phyloP scores from a whole-genome alignment of 2,888 invertebrate species.

The Sphaerophoria rueppellii region DNA sequence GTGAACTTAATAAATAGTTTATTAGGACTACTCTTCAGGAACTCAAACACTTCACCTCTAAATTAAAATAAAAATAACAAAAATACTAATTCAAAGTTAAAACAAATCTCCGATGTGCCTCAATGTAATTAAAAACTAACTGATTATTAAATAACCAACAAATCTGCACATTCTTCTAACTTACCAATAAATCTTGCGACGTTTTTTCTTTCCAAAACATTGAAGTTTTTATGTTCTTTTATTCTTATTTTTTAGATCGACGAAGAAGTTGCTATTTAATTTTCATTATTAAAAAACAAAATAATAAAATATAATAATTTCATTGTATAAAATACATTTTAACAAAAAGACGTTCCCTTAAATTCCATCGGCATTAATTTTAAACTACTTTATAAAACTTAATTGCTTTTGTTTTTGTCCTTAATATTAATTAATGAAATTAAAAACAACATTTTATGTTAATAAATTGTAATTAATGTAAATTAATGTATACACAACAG shows the following conservation, averaged over 20 bases:
- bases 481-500: neutral
- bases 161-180: neutral
- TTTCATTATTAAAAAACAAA: conserved; percentile 8
- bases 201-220: neutral
- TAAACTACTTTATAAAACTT: neutral
- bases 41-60: neutral
- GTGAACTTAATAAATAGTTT: neutral
- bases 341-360: conserved; percentile 31
- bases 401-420: conserved; percentile 8
- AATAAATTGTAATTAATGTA: conserved; percentile 30
- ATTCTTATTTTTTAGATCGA: conserved; percentile 58
- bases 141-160: neutral
- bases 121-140: conserved; percentile 22
- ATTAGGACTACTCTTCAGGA: neutral
- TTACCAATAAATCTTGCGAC: neutral
- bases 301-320: neutral
- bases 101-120: conserved; percentile 34
- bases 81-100: neutral
- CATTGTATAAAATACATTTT: conserved; percentile 40
- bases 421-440: conserved; percentile 35
- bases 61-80: neutral
- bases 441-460: conserved; percentile 3
- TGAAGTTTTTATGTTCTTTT: conserved; percentile 16
- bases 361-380: conserved; percentile 46
- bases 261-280: conserved; percentile 53